Base-by-base conservation (phyloP, 2,113 vertebrate species). In the Dryoscopus gambensis region DNA sequence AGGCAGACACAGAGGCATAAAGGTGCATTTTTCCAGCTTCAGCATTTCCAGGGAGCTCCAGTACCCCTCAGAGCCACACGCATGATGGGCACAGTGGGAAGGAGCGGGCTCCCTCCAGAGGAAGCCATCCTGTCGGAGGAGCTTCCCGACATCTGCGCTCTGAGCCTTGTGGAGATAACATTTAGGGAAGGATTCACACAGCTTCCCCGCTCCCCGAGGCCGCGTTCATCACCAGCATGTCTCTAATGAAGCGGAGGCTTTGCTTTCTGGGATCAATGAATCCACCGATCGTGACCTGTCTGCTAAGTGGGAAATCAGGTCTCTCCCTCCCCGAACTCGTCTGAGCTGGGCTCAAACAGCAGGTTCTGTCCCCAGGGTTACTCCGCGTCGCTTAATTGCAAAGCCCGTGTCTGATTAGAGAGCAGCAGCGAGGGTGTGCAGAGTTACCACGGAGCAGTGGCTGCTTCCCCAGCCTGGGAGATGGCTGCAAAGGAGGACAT, bases 261-360 rank as follows among this genome's bases (percentile, higher is more conserved):
- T 95, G 68, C 92, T 96, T 95, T 92, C 92, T 95, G 90, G 88
- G 92, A 97, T 95, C 95, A 94, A 95, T 95, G 96, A 95, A 92
- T 91, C 87, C 65, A 53, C 94, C 8, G 69, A 84, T 93, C 77
- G 89, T 95, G 96, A 96, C 93, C 94, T 89, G 89, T 96, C 93
- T 96, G 94, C 93, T 96, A 94, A 97, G 94, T 82, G 95, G 84
- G 93, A 96, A 96, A 96, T 95, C 91, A 84, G 91, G 91, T 91
- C 95, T 91, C 93, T 96, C 62, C 87, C 69, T 95, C 89, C 91
- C 93, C 2, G 5, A 89, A 90, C 84, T 87, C 18, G 39, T 87
- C 84, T 91, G 93, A 96, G 94, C 91, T 87, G 17, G 7, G 87
- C 84, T 96, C 91, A 68, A 75, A 84, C 87, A 94, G 95, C 84